Evolutionary conservation across 2,888 invertebrate genomes (phyloP).

Genomic region (Tyria jacobaeae): DNA sequence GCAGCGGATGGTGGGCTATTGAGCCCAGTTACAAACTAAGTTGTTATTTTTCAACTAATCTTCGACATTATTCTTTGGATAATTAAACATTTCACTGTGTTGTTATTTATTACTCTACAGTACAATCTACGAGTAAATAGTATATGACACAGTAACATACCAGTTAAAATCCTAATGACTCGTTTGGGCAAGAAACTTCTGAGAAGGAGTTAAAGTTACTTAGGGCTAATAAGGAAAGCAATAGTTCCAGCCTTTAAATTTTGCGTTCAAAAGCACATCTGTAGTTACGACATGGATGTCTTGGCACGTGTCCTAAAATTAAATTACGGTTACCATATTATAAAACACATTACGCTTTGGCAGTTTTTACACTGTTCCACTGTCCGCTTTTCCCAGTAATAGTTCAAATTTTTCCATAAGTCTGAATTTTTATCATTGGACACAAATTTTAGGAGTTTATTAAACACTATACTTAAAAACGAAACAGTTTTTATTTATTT

Average conservation of each 20-base stretch:
- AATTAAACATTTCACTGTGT: constrained; percentile 30
- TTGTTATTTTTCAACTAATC: constrained; percentile 50
- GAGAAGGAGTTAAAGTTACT: background rate
- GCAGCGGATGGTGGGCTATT: constrained; percentile 14
- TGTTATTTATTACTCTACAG: constrained; percentile 5
- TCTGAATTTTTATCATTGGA: too few species aligned
- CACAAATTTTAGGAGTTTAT: too few species aligned
- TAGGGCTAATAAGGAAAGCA: background rate
- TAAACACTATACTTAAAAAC: too few species aligned
- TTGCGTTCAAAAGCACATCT: background rate
- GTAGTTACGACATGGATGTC: background rate
- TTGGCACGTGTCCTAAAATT: background rate
- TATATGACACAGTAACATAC: background rate
- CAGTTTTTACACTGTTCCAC: too few species aligned
- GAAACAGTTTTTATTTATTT: too few species aligned
- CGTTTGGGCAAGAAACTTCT: background rate
- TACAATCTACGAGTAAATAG: constrained; percentile 10
- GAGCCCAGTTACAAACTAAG: constrained; percentile 52
- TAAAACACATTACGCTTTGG: too few species aligned
- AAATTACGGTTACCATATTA: too few species aligned
- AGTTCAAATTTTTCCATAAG: too few species aligned
- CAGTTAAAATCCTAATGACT: background rate
- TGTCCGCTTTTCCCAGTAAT: too few species aligned
- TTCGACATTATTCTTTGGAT: constrained; percentile 28
- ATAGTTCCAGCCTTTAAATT: too few species aligned